Conservation (phyloP, 2,888 invertebrate genomes). For the Cerastis rubricosa region DNA sequence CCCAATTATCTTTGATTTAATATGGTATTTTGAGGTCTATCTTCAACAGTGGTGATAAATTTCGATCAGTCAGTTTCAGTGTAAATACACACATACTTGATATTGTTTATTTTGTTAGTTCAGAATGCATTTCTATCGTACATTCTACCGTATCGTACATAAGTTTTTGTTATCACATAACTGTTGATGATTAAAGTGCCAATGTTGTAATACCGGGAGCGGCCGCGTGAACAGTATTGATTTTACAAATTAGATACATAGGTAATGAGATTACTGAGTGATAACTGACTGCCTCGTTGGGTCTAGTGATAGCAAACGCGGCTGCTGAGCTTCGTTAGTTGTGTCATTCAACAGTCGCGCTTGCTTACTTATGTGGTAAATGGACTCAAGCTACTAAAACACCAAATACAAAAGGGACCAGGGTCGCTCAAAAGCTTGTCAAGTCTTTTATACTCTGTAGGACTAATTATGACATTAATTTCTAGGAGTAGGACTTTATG, state of each 20-base stretch:
- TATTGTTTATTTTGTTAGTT: conserved; percentile 3
- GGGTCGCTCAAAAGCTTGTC: not conserved
- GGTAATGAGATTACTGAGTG: not conserved
- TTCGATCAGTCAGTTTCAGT: not conserved
- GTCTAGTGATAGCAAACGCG: too few relatives aligned
- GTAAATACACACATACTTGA: not conserved
- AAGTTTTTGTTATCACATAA: conserved; percentile 51
- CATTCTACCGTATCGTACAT: too few relatives aligned
- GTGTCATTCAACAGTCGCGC: too few relatives aligned
- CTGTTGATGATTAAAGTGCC: conserved; percentile 49
- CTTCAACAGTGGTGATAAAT: not conserved
- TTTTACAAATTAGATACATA: not conserved
- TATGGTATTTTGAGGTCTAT: not conserved
- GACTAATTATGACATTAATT: not conserved
- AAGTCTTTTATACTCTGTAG: not conserved
- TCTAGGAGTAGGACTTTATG: not conserved
- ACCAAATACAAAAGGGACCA: not conserved
- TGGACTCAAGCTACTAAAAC: not conserved
- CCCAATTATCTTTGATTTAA: not conserved
- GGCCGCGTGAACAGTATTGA: conserved; percentile 14
- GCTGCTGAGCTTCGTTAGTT: too few relatives aligned
- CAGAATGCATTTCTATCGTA: conserved; percentile 12
- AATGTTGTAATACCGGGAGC: conserved; percentile 52
- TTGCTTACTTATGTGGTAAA: not conserved
- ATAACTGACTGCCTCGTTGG: too few relatives aligned